These are phyloP conservation scores for Portevinia maculata DNA, from an alignment of 2,888 invertebrate genomes.

Conservation along the genomic window DNA sequence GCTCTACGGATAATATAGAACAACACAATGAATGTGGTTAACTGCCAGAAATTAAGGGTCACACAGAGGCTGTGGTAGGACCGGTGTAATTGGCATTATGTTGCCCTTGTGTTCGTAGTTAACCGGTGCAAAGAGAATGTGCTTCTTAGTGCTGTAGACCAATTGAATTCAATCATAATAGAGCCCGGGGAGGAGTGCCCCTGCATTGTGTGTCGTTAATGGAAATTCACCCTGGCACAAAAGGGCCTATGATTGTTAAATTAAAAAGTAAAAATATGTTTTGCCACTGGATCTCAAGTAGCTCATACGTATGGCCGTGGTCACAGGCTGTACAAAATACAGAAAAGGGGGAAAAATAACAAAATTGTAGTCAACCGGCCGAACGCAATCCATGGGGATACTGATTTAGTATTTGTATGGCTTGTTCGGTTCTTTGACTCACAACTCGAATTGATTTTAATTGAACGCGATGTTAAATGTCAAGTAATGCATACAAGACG, in stretches of 20 bases:
- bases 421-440: slow-evolving; percentile 21
- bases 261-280: slow-evolving; percentile 26
- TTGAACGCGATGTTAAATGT: slow-evolving; percentile 71
- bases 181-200: slow-evolving; percentile 2
- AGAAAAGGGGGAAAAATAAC: slow-evolving; percentile 8
- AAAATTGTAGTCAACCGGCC: slow-evolving; percentile 20
- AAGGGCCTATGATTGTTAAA: slow-evolving; percentile 49
- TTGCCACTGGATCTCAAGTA: slow-evolving; percentile 33
- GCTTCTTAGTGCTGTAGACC: slow-evolving; percentile 9
- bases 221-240: slow-evolving; percentile 41
- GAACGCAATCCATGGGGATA: slow-evolving; percentile 39
- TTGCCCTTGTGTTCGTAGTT: slow-evolving; percentile 48
- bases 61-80: slow-evolving; percentile 8
- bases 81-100: slow-evolving; percentile 58
- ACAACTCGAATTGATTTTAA: slow-evolving; percentile 66
- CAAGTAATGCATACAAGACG: slow-evolving; percentile 43
- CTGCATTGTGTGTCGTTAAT: slow-evolving; percentile 5
- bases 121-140: slow-evolving; percentile 18
- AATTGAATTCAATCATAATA: slow-evolving; percentile 58
- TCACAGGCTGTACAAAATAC: slow-evolving; percentile 11
- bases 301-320: slow-evolving; percentile 16
- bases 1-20: slow-evolving; percentile 44
- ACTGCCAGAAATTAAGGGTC: slow-evolving; percentile 27
- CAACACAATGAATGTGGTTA: slow-evolving; percentile 49
- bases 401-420: slow-evolving; percentile 3